phyloP scores from a whole-genome alignment of 2,888 invertebrate genomes.

The Xylophagus ater region DNA sequence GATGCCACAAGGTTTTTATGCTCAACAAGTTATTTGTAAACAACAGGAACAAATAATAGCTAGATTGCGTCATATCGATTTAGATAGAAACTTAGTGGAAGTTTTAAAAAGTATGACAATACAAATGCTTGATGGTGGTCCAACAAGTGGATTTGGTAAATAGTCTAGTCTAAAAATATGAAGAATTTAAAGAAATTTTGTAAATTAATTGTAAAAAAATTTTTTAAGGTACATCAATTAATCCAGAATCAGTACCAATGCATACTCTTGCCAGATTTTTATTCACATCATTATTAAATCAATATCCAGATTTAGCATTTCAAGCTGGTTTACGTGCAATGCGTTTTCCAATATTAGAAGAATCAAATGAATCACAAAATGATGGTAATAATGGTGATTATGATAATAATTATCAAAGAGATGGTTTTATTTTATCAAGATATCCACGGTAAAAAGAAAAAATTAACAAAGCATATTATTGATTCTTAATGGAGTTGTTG shows the following conservation, averaged over 20 bases:
- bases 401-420: conserved; percentile 46
- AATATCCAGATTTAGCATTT: conserved; percentile 68
- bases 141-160: conserved; percentile 55
- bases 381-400: conserved; percentile 42
- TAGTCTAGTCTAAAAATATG: not conserved
- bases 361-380: conserved; percentile 43
- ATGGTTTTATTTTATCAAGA: conserved; percentile 45
- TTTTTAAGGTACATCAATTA: conserved; percentile 49
- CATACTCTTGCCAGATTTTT: conserved; percentile 73
- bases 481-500: conserved; percentile 16
- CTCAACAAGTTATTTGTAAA: conserved; percentile 59
- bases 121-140: conserved; percentile 63
- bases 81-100: conserved; percentile 57
- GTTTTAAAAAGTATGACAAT: conserved; percentile 57
- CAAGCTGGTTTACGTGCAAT: conserved; percentile 67
- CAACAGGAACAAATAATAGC: conserved; percentile 69
- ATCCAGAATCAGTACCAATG: conserved; percentile 72
- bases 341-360: conserved; percentile 64
- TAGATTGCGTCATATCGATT: conserved; percentile 63
- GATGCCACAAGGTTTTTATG: conserved; percentile 67
- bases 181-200: not conserved
- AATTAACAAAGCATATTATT: not conserved
- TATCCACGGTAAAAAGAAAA: conserved; percentile 39
- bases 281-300: conserved; percentile 62
- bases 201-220: conserved; percentile 23